Percentiles rank a stretch among this genome's conserved stretches.
Evolutionary conservation across 2,888 invertebrate species (phyloP).

Genomic region (Eudemis profundana): DNA sequence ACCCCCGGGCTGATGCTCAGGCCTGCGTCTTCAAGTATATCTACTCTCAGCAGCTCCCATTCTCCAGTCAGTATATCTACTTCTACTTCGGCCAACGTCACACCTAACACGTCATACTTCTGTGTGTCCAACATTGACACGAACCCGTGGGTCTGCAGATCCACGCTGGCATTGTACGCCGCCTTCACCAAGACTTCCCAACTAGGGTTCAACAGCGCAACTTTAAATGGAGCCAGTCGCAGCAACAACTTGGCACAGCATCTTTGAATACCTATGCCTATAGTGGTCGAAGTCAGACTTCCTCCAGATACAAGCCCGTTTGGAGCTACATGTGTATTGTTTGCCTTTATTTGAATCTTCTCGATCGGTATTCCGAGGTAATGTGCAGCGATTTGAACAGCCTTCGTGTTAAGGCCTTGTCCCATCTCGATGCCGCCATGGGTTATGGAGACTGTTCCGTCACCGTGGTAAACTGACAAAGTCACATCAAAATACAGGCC

Average conservation of each 20-base stretch:
- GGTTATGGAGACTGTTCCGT: slow-evolving; percentile 86
- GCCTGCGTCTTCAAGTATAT: slow-evolving; percentile 88
- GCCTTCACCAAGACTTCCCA: slow-evolving; percentile 82
- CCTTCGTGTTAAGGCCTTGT: slow-evolving; percentile 90
- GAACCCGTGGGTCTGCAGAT: slow-evolving; percentile 67
- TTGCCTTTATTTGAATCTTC: slow-evolving; percentile 87
- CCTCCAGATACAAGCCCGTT: slow-evolving; percentile 88
- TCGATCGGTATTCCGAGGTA: slow-evolving; percentile 86
- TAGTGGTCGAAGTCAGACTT: slow-evolving; percentile 87
- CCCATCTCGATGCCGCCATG: slow-evolving; percentile 89
- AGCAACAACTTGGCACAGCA: slow-evolving; percentile 76
- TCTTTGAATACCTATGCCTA: slow-evolving; percentile 81
- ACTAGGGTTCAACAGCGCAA: slow-evolving; percentile 71
- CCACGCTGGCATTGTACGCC: slow-evolving; percentile 70
- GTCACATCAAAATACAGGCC: slow-evolving; percentile 70
- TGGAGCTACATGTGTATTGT: slow-evolving; percentile 84
- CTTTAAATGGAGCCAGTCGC: slow-evolving; percentile 74
- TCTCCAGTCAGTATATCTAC: slow-evolving; percentile 91
- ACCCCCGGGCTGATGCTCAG: slow-evolving; percentile 87
- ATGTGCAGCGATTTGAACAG: slow-evolving; percentile 87
- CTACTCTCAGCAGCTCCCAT: slow-evolving; percentile 86
- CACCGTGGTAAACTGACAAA: slow-evolving; percentile 83
- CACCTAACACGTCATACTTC: slow-evolving; percentile 79
- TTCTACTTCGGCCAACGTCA: slow-evolving; percentile 88
- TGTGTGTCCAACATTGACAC: slow-evolving; percentile 60